Evolutionary conservation across 2,888 invertebrate genomes (phyloP).

Genomic region (Lysandra coridon): DNA sequence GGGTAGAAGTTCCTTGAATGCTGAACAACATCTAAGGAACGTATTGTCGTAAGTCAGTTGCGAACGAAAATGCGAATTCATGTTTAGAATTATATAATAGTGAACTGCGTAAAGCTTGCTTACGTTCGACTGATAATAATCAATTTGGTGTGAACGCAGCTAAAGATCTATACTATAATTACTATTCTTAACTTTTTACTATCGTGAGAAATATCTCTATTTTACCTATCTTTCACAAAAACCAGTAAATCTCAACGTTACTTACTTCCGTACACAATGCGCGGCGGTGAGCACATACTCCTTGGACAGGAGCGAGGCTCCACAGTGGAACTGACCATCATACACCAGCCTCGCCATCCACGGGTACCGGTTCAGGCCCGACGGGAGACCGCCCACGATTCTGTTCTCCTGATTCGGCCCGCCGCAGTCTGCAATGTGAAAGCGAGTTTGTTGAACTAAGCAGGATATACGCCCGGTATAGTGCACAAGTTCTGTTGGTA

Average conservation of each 20-base stretch:
- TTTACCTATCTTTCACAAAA: too few species aligned
- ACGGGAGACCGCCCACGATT: constrained; percentile 91
- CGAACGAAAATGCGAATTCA: too few species aligned
- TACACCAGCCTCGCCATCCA: constrained; percentile 94
- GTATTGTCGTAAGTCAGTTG: too few species aligned
- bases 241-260: constrained; percentile 31
- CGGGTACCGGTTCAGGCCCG: constrained; percentile 90
- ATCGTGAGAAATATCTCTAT: too few species aligned
- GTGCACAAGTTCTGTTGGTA: background rate
- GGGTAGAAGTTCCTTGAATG: too few species aligned
- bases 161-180: too few species aligned
- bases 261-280: constrained; percentile 90
- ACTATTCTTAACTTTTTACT: too few species aligned
- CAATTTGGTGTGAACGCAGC: too few species aligned
- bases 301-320: constrained; percentile 89
- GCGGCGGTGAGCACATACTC: constrained; percentile 93
- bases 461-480: constrained; percentile 38
- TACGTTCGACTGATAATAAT: too few species aligned
- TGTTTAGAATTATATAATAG: too few species aligned
- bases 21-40: too few species aligned
- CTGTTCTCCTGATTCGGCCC: constrained; percentile 91
- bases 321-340: constrained; percentile 94
- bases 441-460: constrained; percentile 53
- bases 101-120: too few species aligned
- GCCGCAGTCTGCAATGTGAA: constrained; percentile 85